Evolutionary conservation across 1,140 invertebrate genomes (phyloP), one percentile per base, ranked within the genome.

Genomic region (Macrosteles quadrilineatus): DNA sequence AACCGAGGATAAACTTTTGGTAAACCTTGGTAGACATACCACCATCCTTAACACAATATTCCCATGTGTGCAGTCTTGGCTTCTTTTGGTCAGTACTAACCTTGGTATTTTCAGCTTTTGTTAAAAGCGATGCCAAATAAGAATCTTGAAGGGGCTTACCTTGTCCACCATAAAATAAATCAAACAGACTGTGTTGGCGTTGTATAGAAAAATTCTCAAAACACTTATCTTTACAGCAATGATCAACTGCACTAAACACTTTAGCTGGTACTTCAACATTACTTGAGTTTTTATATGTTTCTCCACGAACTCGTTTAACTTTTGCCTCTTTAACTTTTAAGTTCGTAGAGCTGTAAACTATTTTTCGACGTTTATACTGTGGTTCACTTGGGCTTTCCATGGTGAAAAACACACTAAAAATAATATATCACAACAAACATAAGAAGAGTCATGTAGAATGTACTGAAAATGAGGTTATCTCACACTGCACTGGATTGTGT

Each of bases 391-490:
- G 36, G 17, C 36, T 17, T 40, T 40, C 36, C 36, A 40, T 40
- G 6, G 17, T 40, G 36, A 40, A 40, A 40, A 40, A 40, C 36
- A 40, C 36, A n/a, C n/a, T n/a, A n/a, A n/a, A n/a, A n/a, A 6
- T 21, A 0, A 32, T 62, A 50, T 21, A 62, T 55, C 17, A 65
- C 19, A 65, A 68, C 17, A 68, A 69, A 40, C 25, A 68, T 25
- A 31, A 68, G 36, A 40, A 40, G n/a, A n/a, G n/a, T n/a, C n/a
- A n/a, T n/a, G n/a, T n/a, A n/a, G n/a, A n/a, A n/a, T n/a, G n/a
- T n/a, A n/a, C n/a, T n/a, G n/a, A n/a, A n/a, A n/a, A n/a, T n/a
- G n/a, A n/a, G n/a, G n/a, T 40, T 17, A 40, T 40, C 6, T 40
- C 6, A 40, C 6, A 40, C 36, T 17, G 17, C 36, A 40, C 6